These are phyloP conservation scores for Chaetogeoica ovagalla DNA, from an alignment of 2,888 invertebrate genomes.

Conservation along the genomic window DNA sequence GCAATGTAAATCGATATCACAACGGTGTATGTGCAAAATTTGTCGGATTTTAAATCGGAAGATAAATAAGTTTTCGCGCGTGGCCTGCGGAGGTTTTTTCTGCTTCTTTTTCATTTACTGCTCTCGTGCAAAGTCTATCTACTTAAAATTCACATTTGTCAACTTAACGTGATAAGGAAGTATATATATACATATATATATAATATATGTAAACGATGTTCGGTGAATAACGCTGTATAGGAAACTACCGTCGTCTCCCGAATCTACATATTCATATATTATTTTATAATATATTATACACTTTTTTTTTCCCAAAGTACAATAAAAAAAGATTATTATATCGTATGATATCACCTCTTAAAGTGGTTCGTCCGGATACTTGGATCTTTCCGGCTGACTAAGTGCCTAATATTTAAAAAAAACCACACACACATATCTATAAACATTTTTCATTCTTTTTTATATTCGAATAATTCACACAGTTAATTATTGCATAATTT, in stretches of 20 bases:
- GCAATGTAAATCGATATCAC: too few relatives aligned
- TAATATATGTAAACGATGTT: slow-evolving; percentile 13
- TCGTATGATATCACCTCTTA: too few relatives aligned
- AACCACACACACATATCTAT: too few relatives aligned
- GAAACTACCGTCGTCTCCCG: slow-evolving; percentile 4
- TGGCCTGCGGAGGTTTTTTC: background rate
- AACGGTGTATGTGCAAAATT: too few relatives aligned
- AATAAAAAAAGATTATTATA: too few relatives aligned
- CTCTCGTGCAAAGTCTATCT: background rate
- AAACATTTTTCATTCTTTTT: background rate
- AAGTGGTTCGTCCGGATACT: too few relatives aligned
- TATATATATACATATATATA: too few relatives aligned
- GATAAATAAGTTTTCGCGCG: background rate
- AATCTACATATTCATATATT: background rate
- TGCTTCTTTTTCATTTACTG: slow-evolving; percentile 1
- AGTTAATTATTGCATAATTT: slow-evolving; percentile 5
- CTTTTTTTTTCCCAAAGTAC: too few relatives aligned
- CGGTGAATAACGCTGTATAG: background rate
- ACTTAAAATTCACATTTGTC: slow-evolving; percentile 19
- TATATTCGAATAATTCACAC: slow-evolving; percentile 5
- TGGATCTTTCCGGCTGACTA: too few relatives aligned
- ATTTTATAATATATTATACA: too few relatives aligned
- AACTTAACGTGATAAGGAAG: slow-evolving; percentile 19
- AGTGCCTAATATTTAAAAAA: too few relatives aligned
- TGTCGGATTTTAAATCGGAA: background rate